A percentile compares a stretch with the other conserved stretches of the same genome.
phyloP scores from a whole-genome alignment of 2,888 invertebrate species.

The Malachius bipustulatus region DNA sequence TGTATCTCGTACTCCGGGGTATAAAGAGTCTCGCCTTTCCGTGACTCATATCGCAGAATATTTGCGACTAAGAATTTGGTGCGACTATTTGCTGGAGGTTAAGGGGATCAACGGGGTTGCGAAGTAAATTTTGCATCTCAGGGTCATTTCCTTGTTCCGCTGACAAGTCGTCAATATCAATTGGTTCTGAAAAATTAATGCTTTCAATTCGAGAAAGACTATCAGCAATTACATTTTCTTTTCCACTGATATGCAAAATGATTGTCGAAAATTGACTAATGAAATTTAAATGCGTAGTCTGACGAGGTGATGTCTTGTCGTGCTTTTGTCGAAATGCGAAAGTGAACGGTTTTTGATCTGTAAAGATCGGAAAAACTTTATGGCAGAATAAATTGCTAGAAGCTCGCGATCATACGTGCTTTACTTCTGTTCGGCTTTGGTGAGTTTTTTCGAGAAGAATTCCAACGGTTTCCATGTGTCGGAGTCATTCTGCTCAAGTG shows the following conservation, averaged over 20 bases:
- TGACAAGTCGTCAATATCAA: neutral
- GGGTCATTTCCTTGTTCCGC: neutral
- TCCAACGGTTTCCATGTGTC: constrained; percentile 5
- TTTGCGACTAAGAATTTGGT: too few relatives aligned
- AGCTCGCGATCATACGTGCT: too few relatives aligned
- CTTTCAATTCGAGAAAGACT: constrained; percentile 5
- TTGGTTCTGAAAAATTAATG: constrained; percentile 5
- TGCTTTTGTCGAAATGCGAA: constrained; percentile 5
- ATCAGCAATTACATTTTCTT: constrained; percentile 3
- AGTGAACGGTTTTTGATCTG: constrained; percentile 8
- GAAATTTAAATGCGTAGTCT: constrained; percentile 1
- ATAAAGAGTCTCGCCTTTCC: too few relatives aligned
- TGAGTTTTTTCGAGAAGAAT: constrained; percentile 5
- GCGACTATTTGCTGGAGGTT: too few relatives aligned
- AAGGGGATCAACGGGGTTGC: too few relatives aligned
- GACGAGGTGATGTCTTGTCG: constrained; percentile 3
- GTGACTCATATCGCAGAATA: too few relatives aligned
- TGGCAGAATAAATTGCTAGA: constrained; percentile 4
- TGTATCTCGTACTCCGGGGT: too few relatives aligned
- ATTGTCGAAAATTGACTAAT: constrained; percentile 1
- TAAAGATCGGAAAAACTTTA: constrained; percentile 8
- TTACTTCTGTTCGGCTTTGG: constrained; percentile 2
- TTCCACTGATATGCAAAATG: neutral
- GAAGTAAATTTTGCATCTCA: too few relatives aligned
- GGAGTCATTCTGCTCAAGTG: constrained; percentile 1